Conservation (phyloP, 1,140 invertebrate genomes). For the Ceratina japonica region DNA sequence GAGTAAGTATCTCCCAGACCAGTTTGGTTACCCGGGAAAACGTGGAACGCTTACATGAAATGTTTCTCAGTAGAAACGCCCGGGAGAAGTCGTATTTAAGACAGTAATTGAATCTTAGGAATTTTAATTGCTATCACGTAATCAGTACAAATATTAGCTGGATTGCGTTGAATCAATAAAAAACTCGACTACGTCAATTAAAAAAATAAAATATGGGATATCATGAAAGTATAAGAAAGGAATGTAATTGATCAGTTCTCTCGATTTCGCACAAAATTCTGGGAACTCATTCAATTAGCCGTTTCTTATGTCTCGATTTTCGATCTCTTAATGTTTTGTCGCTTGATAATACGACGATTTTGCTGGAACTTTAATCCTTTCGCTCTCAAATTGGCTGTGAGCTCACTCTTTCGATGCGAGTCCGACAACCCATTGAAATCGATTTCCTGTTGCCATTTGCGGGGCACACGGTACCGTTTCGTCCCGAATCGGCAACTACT, state of each 20-base stretch:
- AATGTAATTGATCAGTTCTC: too few relatives aligned
- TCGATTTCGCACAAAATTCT: too few relatives aligned
- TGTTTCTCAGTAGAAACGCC: background rate
- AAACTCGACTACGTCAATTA: background rate
- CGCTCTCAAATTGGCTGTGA: background rate
- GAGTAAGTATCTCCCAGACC: background rate
- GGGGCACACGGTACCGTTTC: conserved; percentile 9
- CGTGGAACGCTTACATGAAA: background rate
- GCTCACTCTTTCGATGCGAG: background rate
- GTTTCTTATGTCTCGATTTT: too few relatives aligned
- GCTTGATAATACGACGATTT: too few relatives aligned
- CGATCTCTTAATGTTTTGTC: too few relatives aligned
- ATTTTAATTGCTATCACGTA: background rate
- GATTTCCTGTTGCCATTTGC: conserved; percentile 31
- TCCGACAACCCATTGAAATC: background rate
- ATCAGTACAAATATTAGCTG: background rate
- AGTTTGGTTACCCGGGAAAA: background rate
- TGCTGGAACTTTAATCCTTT: background rate
- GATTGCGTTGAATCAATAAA: background rate
- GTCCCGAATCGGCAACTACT: conserved; percentile 27
- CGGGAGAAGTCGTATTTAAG: background rate
- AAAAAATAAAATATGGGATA: too few relatives aligned
- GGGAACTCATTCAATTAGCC: too few relatives aligned
- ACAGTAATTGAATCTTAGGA: background rate
- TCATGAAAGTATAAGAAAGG: too few relatives aligned